phyloP scores from a whole-genome alignment of 2,888 invertebrate species.

The Lacanobia oleracea region DNA sequence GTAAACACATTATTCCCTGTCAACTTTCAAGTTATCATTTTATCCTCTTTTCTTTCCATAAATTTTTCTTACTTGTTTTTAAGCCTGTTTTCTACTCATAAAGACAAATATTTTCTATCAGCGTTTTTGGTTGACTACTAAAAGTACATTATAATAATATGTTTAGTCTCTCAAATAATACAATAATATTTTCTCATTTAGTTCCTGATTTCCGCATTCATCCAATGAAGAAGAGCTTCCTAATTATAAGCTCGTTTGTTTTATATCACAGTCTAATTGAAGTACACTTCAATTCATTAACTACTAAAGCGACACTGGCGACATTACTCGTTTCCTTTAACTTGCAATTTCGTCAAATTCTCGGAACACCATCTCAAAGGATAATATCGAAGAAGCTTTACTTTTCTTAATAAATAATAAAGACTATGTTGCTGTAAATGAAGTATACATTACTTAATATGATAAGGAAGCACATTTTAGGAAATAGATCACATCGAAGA shows the following conservation, averaged over 20 bases:
- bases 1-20: too few relatives aligned
- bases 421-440: neutral
- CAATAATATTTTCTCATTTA: neutral
- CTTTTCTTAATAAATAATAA: neutral
- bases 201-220: neutral
- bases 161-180: neutral
- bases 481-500: neutral
- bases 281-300: conserved; percentile 33
- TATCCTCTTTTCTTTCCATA: too few relatives aligned
- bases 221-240: conserved; percentile 15
- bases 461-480: neutral
- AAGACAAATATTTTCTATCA: neutral
- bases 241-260: conserved; percentile 25
- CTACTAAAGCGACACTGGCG: conserved; percentile 5
- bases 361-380: conserved; percentile 7
- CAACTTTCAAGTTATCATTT: too few relatives aligned
- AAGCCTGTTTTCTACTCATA: too few relatives aligned
- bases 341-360: conserved; percentile 1
- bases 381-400: neutral
- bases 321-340: conserved; percentile 19
- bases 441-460: neutral
- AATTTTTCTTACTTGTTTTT: too few relatives aligned
- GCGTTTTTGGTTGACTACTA: neutral
- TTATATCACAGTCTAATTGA: conserved; percentile 28
- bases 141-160: too few relatives aligned